Evolutionary conservation across 1,140 invertebrate species (phyloP), one percentile per base, ranked within the genome.

Genomic region (Apis laboriosa): DNA sequence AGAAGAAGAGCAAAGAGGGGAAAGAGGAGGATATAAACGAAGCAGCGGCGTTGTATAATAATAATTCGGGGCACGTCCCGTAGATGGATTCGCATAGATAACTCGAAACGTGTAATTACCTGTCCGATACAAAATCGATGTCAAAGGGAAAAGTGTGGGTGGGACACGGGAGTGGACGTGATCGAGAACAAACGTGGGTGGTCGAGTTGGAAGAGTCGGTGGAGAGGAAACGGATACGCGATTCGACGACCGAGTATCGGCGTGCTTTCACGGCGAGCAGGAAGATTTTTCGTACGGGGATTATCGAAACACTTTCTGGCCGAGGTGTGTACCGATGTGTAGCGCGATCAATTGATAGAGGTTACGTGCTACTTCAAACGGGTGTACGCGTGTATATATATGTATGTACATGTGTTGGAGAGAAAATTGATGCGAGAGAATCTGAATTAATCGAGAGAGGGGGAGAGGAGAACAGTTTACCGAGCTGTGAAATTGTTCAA

Each of bases 101-200:
- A 88, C 83, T 81, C 77, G 68, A 84, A 84, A 87, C 73, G 77
- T 78, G 89, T 91, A 91, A 92, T 92, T 90, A 90, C 85, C 88
- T 89, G 90, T 90, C 88, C 84, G 80, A 87, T 85, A 82, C 86
- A 91, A 91, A 90, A 88, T 91, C 88, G 88, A 90, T 90, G 87
- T 89, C 88, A 89, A 86, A 86, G 86, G 74, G 79, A 76, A 85
- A 87, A 77, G 87, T 77, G 60, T 67, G 66, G 53, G 70, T 63
- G 67, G 71, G 53, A 77, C 67, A 53, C 53, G 61, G 11, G 77
- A 67, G 63, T 43, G 64, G 68, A 85, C 80, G 86, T 85, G 87
- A 87, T 88, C 86, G 86, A 88, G 80, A 88, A 85, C 67, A 84
- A 67, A 56, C 67, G 49, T 4, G 13, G 74, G 70, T 49, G 24